phyloP scores from a whole-genome alignment of 2,113 vertebrate genomes.

The Stigmatopora nigra region DNA sequence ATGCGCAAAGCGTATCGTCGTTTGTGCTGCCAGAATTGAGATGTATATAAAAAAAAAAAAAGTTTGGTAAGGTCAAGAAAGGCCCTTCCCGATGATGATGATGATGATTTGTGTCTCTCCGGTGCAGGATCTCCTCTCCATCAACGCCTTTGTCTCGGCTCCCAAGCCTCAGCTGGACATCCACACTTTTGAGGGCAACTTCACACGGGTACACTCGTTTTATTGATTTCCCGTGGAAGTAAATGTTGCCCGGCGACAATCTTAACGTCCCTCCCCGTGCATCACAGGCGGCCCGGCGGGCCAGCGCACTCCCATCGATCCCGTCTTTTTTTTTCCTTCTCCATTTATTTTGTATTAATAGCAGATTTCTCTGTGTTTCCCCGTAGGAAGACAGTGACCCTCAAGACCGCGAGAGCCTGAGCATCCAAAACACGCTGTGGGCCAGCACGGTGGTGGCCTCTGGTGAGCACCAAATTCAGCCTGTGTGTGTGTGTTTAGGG shows the following conservation, averaged over 20 bases:
- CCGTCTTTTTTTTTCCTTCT: conserved; percentile 45
- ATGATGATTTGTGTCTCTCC: conserved; percentile 18
- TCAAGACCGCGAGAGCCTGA: conserved; percentile 86
- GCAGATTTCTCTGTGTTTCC: conserved; percentile 51
- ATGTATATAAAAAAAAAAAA: no score
- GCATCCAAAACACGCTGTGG: conserved; percentile 94
- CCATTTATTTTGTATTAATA: conserved; percentile 65
- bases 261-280: conserved; percentile 38
- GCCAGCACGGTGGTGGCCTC: conserved; percentile 95
- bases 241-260: conserved; percentile 41
- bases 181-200: conserved; percentile 96
- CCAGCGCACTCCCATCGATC: conserved; percentile 21
- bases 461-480: no score
- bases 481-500: conserved; percentile 1
- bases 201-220: conserved; percentile 82
- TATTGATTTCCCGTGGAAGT: conserved; percentile 31
- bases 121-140: conserved; percentile 90
- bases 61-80: no score
- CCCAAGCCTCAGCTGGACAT: conserved; percentile 96
- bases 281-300: conserved; percentile 47
- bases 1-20: no score
- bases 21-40: no score
- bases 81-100: no score
- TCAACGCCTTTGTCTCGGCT: conserved; percentile 86
- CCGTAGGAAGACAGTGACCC: conserved; percentile 88